Conservation (phyloP, 2,113 vertebrate genomes). For the Desmodus rotundus region DNA sequence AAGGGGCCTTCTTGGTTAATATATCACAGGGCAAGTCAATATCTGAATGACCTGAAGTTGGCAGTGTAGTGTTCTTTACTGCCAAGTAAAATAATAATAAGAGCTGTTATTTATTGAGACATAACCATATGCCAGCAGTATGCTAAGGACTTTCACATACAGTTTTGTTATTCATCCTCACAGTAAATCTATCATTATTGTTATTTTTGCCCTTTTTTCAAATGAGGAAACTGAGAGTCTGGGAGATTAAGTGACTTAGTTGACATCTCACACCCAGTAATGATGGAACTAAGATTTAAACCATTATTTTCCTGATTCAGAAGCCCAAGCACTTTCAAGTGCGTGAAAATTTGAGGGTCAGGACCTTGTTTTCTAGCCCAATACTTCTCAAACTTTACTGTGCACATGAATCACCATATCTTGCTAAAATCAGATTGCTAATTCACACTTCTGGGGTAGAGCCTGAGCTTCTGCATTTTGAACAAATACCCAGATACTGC, state of each 20-base stretch:
- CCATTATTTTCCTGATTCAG: conserved; percentile 6
- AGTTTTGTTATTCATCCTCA: conserved; percentile 22
- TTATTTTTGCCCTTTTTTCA: neutral
- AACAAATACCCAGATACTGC: neutral
- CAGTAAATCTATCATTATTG: neutral
- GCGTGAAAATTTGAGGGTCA: neutral
- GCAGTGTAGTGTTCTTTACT: neutral
- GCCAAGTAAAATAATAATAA: neutral
- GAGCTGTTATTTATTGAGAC: conserved; percentile 32
- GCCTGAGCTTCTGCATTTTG: neutral
- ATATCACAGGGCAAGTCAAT: neutral
- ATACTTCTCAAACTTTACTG: neutral
- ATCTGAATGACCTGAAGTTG: conserved; percentile 7
- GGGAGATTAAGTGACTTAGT: neutral
- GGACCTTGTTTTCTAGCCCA: neutral
- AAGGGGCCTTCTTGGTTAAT: neutral
- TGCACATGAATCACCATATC: neutral
- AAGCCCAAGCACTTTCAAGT: neutral
- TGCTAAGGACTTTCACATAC: neutral
- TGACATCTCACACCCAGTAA: neutral
- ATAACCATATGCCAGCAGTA: neutral
- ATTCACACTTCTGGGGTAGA: neutral
- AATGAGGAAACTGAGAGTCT: neutral
- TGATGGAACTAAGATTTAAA: neutral
- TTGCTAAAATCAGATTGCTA: neutral